Evolutionary conservation across 1,140 invertebrate species (phyloP).

Genomic region (Rhynchophorus ferrugineus): DNA sequence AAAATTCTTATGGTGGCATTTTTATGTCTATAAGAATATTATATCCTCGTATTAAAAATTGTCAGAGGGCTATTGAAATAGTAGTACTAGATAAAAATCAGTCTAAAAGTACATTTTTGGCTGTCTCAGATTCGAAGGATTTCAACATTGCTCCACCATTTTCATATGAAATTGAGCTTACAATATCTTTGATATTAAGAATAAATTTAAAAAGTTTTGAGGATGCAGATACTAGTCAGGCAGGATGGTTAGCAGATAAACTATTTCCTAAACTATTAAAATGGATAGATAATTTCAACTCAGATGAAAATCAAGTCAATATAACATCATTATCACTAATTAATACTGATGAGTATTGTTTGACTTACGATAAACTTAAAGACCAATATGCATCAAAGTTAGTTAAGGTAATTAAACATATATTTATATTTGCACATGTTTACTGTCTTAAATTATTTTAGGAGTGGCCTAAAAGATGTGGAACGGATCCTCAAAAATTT

Average conservation of each 20-base stretch:
- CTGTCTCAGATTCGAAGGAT: slow-evolving; percentile 24
- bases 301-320: slow-evolving; percentile 33
- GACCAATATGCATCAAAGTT: slow-evolving; percentile 68
- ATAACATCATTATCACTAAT: slow-evolving; percentile 61
- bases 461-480: slow-evolving; percentile 72
- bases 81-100: slow-evolving; percentile 34
- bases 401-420: slow-evolving; percentile 52
- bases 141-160: slow-evolving; percentile 30
- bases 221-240: slow-evolving; percentile 37
- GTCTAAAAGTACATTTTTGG: slow-evolving; percentile 29
- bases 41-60: slow-evolving; percentile 25
- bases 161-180: slow-evolving; percentile 33
- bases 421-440: no score
- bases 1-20: slow-evolving; percentile 15
- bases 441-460: slow-evolving; percentile 41
- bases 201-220: slow-evolving; percentile 29
- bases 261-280: slow-evolving; percentile 58
- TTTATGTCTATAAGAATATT: slow-evolving; percentile 36
- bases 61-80: slow-evolving; percentile 34
- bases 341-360: slow-evolving; percentile 59
- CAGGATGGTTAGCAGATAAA: slow-evolving; percentile 47
- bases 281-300: slow-evolving; percentile 54
- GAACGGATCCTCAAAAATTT: slow-evolving; percentile 88
- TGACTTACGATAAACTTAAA: slow-evolving; percentile 69
- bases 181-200: slow-evolving; percentile 23